Percentiles rank a stretch among this genome's conserved stretches.
Conservation (phyloP, 30 jellyfish, hydroid and myxozoan genomes). For the Cassiopea xamachana region DNA sequence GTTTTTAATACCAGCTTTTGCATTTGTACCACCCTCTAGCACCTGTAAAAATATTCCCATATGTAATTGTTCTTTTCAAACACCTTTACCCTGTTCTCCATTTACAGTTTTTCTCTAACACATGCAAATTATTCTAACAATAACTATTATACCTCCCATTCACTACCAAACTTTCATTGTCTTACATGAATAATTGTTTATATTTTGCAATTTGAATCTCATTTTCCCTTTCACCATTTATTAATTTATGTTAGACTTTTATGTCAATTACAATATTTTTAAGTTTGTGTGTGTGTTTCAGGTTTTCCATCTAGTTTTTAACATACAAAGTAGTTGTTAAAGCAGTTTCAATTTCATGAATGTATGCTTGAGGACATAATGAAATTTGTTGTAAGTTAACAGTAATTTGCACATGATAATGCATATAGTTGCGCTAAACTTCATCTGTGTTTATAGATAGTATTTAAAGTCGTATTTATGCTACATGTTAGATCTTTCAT, state of each 20-base stretch:
- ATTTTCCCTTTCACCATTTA: not conserved
- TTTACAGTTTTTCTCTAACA: too few species aligned
- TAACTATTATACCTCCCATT: too few species aligned
- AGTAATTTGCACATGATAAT: slow-evolving; percentile 3
- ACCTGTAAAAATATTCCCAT: too few species aligned
- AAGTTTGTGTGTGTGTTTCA: not conserved
- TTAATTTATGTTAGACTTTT: too few species aligned
- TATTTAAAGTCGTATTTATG: slow-evolving; percentile 31
- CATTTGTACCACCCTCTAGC: too few species aligned
- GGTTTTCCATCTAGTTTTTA: not conserved
- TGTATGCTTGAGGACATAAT: not conserved
- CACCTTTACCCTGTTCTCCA: too few species aligned
- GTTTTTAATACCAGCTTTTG: too few species aligned
- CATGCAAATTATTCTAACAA: too few species aligned
- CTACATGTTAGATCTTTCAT: not conserved
- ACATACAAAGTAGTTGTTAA: not conserved
- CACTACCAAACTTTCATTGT: not conserved
- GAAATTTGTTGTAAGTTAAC: not conserved
- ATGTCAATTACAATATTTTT: not conserved
- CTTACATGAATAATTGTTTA: not conserved
- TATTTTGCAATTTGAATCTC: not conserved
- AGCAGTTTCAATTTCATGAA: not conserved
- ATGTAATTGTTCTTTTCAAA: too few species aligned
- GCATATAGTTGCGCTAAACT: not conserved
- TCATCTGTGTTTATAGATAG: slow-evolving; percentile 35